A percentile compares a stretch with the other conserved stretches of the same genome.
These are phyloP conservation scores for Leptopterna dolabrata DNA, from an alignment of 2,888 invertebrate species.

Conservation along the genomic window DNA sequence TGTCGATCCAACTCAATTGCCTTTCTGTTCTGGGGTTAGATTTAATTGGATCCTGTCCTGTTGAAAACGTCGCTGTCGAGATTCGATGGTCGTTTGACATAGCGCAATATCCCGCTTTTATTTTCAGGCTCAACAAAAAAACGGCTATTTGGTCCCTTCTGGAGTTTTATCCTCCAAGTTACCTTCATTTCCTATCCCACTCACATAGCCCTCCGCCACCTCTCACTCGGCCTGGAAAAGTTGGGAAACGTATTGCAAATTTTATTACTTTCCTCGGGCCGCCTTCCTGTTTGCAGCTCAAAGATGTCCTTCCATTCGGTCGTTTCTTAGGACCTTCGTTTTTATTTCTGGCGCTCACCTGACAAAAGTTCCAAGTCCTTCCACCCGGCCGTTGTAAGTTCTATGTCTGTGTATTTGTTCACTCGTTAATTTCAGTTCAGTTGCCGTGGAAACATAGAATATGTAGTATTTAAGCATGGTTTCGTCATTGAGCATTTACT, in stretches of 20 bases:
- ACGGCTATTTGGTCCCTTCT: background rate
- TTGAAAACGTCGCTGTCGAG: background rate
- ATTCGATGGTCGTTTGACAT: background rate
- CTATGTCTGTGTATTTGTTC: too few relatives aligned
- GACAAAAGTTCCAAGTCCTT: background rate
- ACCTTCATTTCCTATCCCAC: background rate
- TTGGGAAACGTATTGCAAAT: background rate
- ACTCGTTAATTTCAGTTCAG: too few relatives aligned
- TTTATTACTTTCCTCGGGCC: background rate
- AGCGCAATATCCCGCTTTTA: background rate
- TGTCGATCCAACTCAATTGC: background rate
- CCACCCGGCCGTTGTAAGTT: too few relatives aligned
- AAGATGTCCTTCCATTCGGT: background rate
- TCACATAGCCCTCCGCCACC: background rate
- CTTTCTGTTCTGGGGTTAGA: background rate
- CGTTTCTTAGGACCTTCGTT: background rate
- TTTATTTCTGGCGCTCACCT: background rate
- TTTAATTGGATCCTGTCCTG: too few relatives aligned
- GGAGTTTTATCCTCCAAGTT: constrained; percentile 5
- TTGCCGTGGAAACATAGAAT: too few relatives aligned
- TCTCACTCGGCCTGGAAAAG: background rate
- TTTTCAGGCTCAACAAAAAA: background rate
- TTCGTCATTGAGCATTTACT: too few relatives aligned
- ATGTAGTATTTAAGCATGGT: too few relatives aligned
- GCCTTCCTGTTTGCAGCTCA: background rate